These are phyloP conservation scores for Hassar affinis DNA, from an alignment of 2,113 vertebrate species.

Conservation along the genomic window DNA sequence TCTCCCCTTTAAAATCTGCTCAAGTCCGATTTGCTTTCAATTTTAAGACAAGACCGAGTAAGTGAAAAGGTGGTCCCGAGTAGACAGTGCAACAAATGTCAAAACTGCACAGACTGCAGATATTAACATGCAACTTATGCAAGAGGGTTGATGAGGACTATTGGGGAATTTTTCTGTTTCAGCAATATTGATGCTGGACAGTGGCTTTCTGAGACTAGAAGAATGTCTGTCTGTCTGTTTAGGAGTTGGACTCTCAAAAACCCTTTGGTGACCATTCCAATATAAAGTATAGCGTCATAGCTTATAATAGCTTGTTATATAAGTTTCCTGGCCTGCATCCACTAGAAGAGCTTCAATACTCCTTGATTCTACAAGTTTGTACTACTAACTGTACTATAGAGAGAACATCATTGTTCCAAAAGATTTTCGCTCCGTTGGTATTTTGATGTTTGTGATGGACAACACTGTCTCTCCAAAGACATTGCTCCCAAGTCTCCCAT, in stretches of 20 bases:
- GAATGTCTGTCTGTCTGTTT: background rate
- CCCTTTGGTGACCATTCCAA: background rate
- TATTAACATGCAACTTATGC: no score
- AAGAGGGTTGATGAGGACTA: no score
- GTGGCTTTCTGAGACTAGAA: constrained; percentile 28
- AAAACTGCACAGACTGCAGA: no score
- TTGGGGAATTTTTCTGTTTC: constrained; percentile 45
- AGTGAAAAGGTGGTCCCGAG: no score
- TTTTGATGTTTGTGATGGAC: background rate
- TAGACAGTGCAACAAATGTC: no score
- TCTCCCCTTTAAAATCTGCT: no score
- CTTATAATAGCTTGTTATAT: no score
- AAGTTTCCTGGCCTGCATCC: no score
- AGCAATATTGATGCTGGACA: constrained; percentile 63
- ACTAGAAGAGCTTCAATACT: background rate
- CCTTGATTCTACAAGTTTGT: background rate
- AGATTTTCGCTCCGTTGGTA: background rate
- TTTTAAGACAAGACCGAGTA: no score
- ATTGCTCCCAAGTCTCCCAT: background rate
- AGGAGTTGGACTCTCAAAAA: background rate
- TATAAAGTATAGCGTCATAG: background rate
- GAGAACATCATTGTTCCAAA: background rate
- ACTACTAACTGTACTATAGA: background rate
- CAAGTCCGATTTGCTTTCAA: no score
- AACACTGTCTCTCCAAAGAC: background rate